A percentile compares a stretch with the other conserved stretches of the same genome.
These are phyloP conservation scores for Mantis religiosa DNA, from an alignment of 2,888 invertebrate species.

Conservation along the genomic window DNA sequence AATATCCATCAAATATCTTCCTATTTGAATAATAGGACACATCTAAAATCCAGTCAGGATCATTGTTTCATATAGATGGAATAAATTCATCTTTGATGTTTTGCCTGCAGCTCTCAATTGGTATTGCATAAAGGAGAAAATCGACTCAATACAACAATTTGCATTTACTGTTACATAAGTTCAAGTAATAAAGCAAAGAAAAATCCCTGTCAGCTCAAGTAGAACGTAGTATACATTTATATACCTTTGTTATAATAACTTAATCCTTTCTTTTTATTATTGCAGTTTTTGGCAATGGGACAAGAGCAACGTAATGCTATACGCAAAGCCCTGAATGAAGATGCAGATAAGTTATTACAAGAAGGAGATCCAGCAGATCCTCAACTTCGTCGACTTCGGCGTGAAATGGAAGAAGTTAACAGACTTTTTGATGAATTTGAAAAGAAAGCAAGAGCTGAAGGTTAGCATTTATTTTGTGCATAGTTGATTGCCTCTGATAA, in stretches of 20 bases:
- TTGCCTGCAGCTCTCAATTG: background rate
- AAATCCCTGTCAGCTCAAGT: background rate
- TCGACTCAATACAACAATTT: background rate
- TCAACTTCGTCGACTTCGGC: constrained; percentile 75
- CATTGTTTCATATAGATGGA: too few species aligned
- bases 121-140: background rate
- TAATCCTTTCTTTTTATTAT: background rate
- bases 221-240: background rate
- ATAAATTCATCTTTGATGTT: too few species aligned
- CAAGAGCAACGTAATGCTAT: constrained; percentile 94
- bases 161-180: background rate
- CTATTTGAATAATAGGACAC: too few species aligned
- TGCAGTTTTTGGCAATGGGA: constrained; percentile 89
- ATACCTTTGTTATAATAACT: background rate
- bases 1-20: too few species aligned
- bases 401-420: constrained; percentile 95
- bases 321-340: constrained; percentile 90
- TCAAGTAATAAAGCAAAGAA: too few species aligned
- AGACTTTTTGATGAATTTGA: constrained; percentile 90
- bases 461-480: constrained; percentile 43
- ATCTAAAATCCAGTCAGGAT: too few species aligned
- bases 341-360: constrained; percentile 89
- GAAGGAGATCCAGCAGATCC: constrained; percentile 97
- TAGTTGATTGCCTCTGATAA: background rate
- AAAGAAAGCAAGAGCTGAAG: constrained; percentile 78